Evolutionary conservation across 2,113 vertebrate species (phyloP).

Genomic region (Psittacula cyanocephala): DNA sequence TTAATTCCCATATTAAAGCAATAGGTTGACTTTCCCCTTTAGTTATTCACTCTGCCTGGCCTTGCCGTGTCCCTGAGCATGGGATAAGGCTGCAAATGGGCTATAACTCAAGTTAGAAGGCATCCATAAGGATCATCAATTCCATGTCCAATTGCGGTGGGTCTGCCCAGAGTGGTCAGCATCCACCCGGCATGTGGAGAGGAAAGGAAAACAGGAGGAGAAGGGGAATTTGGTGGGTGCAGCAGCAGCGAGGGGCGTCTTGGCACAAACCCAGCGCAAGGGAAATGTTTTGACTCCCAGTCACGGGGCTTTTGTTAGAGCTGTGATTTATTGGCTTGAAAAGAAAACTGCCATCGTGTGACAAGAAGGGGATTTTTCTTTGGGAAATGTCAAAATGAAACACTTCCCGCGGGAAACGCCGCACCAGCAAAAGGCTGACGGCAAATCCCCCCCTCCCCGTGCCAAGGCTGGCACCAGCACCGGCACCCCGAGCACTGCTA

Average conservation of each 20-base stretch:
- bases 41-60: not conserved
- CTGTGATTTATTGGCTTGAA: not conserved
- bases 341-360: not conserved
- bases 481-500: not conserved
- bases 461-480: not conserved
- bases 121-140: not conserved
- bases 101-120: not conserved
- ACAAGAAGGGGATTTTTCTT: not conserved
- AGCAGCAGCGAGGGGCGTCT: rapidly evolving
- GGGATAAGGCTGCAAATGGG: not conserved
- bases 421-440: not conserved
- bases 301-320: not conserved
- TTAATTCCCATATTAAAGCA: not conserved
- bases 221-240: rapidly evolving
- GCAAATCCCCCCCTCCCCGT: not conserved
- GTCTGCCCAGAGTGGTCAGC: not conserved
- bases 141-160: rapidly evolving
- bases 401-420: not conserved
- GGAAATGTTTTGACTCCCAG: not conserved
- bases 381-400: not conserved
- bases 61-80: not conserved
- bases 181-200: rapidly evolving
- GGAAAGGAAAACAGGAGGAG: not conserved
- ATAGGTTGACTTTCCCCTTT: not conserved
- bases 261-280: not conserved